These are phyloP conservation scores for Hydrophis major DNA, from an alignment of 2,797 vertebrate species.

Conservation along the genomic window DNA sequence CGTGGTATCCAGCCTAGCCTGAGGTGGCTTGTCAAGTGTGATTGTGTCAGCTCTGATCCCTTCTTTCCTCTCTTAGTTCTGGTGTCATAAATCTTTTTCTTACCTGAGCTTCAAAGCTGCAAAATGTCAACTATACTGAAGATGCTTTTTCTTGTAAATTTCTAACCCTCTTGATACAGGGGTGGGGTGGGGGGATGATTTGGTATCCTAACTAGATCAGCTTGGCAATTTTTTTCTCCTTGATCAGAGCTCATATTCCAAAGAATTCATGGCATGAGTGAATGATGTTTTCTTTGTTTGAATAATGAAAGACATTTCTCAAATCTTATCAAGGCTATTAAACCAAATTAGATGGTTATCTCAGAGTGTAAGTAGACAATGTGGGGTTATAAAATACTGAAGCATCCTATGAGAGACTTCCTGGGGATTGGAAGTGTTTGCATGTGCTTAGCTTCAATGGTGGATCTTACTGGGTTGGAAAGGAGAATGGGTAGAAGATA, in stretches of 20 bases:
- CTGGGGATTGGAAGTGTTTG: background rate
- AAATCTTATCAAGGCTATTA: background rate
- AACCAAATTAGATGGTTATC: background rate
- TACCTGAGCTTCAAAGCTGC: background rate
- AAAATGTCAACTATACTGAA: background rate
- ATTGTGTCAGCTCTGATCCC: slow-evolving; percentile 6
- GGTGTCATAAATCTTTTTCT: background rate
- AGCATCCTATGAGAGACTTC: background rate
- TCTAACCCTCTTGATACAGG: background rate
- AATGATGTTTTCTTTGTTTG: background rate
- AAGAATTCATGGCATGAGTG: background rate
- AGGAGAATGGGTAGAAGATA: background rate
- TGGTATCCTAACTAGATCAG: background rate
- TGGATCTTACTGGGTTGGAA: background rate
- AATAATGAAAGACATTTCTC: background rate
- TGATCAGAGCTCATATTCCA: background rate
- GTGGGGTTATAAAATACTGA: background rate
- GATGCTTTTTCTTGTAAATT: background rate
- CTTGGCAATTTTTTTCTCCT: background rate
- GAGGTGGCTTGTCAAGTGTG: background rate
- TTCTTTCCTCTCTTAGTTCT: background rate
- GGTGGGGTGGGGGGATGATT: background rate
- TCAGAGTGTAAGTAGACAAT: background rate
- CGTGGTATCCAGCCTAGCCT: slow-evolving; percentile 3
- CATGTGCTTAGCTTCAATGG: background rate